Evolutionary conservation across 2,888 invertebrate genomes (phyloP).

Genomic region (Piscicola geometra): DNA sequence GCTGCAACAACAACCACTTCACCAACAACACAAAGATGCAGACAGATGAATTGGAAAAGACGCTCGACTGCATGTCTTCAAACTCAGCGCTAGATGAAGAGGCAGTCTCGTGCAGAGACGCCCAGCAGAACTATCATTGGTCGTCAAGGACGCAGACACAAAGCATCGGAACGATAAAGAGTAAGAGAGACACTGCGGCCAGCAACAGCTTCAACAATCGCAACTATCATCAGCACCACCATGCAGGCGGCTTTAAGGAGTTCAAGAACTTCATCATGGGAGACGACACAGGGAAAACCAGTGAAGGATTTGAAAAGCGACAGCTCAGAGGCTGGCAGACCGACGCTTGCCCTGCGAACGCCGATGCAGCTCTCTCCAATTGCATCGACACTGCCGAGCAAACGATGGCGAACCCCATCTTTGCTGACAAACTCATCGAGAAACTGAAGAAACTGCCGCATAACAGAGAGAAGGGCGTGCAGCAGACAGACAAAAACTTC

Average conservation of each 20-base stretch:
- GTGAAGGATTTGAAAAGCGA: not conserved
- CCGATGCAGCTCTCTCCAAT: not conserved
- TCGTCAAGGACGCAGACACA: not conserved
- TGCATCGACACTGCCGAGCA: not conserved
- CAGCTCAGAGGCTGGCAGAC: not conserved
- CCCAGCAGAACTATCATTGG: constrained; percentile 13
- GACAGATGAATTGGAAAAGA: not conserved
- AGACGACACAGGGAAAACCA: not conserved
- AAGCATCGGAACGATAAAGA: too few species aligned
- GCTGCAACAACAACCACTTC: not conserved
- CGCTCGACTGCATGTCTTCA: not conserved
- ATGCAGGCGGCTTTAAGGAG: too few species aligned
- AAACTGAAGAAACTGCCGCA: not conserved
- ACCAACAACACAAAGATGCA: not conserved
- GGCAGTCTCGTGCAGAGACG: not conserved
- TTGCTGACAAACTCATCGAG: not conserved
- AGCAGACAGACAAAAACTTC: not conserved
- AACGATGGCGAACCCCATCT: not conserved
- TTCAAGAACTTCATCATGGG: not conserved
- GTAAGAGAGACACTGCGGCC: too few species aligned
- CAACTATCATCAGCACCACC: too few species aligned
- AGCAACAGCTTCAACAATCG: too few species aligned
- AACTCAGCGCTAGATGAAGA: not conserved
- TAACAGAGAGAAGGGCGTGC: not conserved
- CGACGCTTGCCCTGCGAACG: not conserved